A percentile compares a stretch with the other conserved stretches of the same genome.
These are phyloP conservation scores for Thunnus albacares DNA, from an alignment of 2,797 vertebrate genomes.

Conservation along the genomic window DNA sequence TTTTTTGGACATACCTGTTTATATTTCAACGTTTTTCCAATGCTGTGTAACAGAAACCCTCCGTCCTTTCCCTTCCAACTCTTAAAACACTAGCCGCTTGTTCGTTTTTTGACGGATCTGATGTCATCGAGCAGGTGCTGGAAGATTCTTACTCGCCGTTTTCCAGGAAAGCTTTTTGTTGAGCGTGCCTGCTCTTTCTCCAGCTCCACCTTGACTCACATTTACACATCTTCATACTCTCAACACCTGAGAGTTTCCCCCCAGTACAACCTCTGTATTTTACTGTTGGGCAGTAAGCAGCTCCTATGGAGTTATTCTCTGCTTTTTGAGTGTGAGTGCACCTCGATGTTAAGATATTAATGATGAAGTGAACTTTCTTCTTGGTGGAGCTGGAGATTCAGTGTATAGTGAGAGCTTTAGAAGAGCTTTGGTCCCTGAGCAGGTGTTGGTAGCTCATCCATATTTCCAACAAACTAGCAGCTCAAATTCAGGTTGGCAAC, in stretches of 20 bases:
- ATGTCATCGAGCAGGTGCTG: conserved; percentile 19
- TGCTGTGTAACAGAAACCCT: conserved; percentile 1
- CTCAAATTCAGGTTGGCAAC: background rate
- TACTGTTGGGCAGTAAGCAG: background rate
- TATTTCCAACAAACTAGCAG: background rate
- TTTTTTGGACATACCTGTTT: conserved; percentile 3
- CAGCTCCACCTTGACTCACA: background rate
- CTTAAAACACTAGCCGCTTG: conserved; percentile 11
- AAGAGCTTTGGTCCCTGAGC: background rate
- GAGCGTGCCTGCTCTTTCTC: conserved; percentile 10
- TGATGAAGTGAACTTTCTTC: conserved; percentile 16
- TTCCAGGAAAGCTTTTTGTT: conserved; percentile 14
- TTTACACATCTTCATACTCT: background rate
- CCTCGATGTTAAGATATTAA: conserved; percentile 35
- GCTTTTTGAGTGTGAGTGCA: background rate
- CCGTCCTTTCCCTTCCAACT: background rate
- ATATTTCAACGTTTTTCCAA: conserved; percentile 9
- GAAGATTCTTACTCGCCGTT: conserved; percentile 6
- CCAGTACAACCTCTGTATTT: background rate
- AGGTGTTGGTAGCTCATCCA: conserved; percentile 15
- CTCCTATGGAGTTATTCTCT: background rate
- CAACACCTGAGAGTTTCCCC: background rate
- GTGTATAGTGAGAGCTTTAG: background rate
- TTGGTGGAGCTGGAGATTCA: conserved; percentile 1
- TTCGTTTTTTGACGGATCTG: conserved; percentile 24